Conservation (phyloP, 2,888 invertebrate genomes). For the Leucoma salicis region DNA sequence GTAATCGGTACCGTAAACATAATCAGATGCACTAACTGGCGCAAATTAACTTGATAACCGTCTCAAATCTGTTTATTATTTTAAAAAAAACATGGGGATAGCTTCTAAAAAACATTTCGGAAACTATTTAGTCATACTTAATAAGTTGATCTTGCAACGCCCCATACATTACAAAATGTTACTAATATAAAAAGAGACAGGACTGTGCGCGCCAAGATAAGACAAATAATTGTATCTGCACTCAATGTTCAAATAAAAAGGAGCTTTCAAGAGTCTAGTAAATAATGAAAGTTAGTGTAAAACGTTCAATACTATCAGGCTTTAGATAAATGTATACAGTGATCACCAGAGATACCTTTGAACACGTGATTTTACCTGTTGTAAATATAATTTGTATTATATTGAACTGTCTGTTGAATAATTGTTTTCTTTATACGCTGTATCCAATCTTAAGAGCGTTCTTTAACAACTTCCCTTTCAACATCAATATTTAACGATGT, state of each 20-base stretch:
- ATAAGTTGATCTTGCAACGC: too few species aligned
- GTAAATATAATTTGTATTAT: constrained; percentile 63
- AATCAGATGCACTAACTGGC: constrained; percentile 19
- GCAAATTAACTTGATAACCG: constrained; percentile 10
- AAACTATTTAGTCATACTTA: too few species aligned
- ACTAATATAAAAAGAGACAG: constrained; percentile 16
- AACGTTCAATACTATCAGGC: constrained; percentile 74
- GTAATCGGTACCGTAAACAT: constrained; percentile 8
- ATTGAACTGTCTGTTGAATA: constrained; percentile 50
- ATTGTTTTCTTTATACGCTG: constrained; percentile 45
- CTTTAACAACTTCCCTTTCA: constrained; percentile 25
- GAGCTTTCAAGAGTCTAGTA: constrained; percentile 80
- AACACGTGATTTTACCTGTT: constrained; percentile 42
- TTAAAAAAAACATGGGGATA: too few species aligned
- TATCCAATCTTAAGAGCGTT: constrained; percentile 41
- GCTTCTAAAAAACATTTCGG: too few species aligned
- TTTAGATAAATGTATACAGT: constrained; percentile 81
- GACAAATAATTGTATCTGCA: constrained; percentile 79
- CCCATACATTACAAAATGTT: constrained; percentile 7
- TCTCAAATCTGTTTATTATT: too few species aligned
- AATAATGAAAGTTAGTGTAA: constrained; percentile 76
- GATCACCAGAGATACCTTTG: constrained; percentile 60
- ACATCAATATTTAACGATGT: constrained; percentile 32
- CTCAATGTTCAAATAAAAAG: constrained; percentile 82
- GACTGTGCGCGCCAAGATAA: constrained; percentile 78